Percentiles rank a stretch among this genome's conserved stretches.
These are phyloP conservation scores for Lycia hirtaria DNA, from an alignment of 2,888 invertebrate genomes.

Conservation along the genomic window DNA sequence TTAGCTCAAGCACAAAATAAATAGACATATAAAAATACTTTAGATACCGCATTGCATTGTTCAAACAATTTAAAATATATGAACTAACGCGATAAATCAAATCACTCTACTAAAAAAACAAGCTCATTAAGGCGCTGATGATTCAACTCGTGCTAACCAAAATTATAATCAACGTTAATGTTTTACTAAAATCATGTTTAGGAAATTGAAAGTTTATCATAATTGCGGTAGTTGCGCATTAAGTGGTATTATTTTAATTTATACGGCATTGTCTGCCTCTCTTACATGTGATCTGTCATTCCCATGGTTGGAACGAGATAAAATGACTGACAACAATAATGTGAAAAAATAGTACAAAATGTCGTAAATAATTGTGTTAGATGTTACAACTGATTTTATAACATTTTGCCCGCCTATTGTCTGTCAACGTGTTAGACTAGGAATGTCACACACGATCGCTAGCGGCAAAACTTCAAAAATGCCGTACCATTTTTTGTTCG, in stretches of 20 bases:
- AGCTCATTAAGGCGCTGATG: constrained; percentile 7
- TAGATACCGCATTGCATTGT: too few relatives aligned
- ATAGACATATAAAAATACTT: not conserved
- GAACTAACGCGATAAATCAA: not conserved
- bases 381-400: constrained; percentile 3
- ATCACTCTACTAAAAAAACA: constrained; percentile 2
- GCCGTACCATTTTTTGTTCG: constrained; percentile 43
- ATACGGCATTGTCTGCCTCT: constrained; percentile 34
- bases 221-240: constrained; percentile 30
- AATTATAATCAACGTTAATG: constrained; percentile 5
- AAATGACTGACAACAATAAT: constrained; percentile 19
- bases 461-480: constrained; percentile 38
- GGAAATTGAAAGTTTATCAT: constrained; percentile 46
- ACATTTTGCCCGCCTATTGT: constrained; percentile 3
- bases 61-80: not conserved
- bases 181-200: constrained; percentile 39
- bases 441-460: constrained; percentile 49
- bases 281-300: constrained; percentile 18
- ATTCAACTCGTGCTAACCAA: constrained; percentile 20
- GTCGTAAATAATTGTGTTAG: constrained; percentile 16
- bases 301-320: constrained; percentile 20
- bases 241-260: constrained; percentile 31
- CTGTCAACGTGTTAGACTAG: constrained; percentile 20
- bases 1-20: not conserved
- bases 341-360: constrained; percentile 25